phyloP scores from a whole-genome alignment of 2,888 invertebrate species.

The Caenorhabditis sp. region DNA sequence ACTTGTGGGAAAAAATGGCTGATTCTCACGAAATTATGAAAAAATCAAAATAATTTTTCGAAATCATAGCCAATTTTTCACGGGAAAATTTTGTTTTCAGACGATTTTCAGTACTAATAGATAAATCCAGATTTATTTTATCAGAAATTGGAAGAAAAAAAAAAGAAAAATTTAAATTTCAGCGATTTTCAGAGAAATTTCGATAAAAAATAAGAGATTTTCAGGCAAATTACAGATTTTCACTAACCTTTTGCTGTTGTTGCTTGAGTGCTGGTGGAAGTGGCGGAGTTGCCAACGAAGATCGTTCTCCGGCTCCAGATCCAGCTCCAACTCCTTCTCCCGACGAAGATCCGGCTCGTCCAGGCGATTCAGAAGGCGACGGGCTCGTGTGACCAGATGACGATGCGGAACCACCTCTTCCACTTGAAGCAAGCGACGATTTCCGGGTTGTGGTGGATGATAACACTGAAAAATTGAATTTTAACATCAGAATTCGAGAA shows the following conservation, averaged over 20 bases:
- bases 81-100: too few relatives aligned
- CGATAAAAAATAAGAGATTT: not conserved
- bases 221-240: not conserved
- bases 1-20: too few relatives aligned
- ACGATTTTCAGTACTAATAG: too few relatives aligned
- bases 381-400: constrained; percentile 52
- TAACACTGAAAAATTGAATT: not conserved
- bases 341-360: not conserved
- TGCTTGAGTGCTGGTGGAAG: constrained; percentile 52
- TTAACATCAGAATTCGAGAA: not conserved
- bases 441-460: constrained; percentile 14
- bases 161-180: constrained; percentile 5
- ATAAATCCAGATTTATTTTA: too few relatives aligned
- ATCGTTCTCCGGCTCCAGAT: too few relatives aligned
- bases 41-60: too few relatives aligned
- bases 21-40: too few relatives aligned
- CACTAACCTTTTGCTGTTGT: not conserved
- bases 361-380: constrained; percentile 28
- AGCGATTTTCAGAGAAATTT: not conserved
- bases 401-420: constrained; percentile 33
- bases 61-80: too few relatives aligned
- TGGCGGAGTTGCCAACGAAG: constrained; percentile 46
- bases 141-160: not conserved
- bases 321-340: constrained; percentile 36
- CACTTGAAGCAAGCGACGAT: constrained; percentile 43